Evolutionary conservation across 1,140 invertebrate genomes (phyloP), one percentile per base, ranked within the genome.

Genomic region (Pinna nobilis): DNA sequence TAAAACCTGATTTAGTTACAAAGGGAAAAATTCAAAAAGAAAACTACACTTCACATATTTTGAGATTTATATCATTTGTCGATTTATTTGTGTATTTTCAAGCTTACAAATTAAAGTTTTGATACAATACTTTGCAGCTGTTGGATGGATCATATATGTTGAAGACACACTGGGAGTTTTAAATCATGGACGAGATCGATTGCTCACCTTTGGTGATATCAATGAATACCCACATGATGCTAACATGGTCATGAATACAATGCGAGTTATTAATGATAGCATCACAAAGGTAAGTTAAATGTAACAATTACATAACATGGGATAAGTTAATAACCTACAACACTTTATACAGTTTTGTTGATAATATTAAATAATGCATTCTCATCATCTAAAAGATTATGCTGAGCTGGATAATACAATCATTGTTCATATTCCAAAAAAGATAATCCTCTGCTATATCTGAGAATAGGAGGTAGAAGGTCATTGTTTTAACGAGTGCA

Each of bases 161-260:
- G 32, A 23, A 23, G 25, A 68, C 65, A 6, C 65, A 68, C 50
- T 41, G 44, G 65, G 65, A 41, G 51, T 68, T n/a, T 37, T 68
- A 11, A 57, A 57, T 57, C 65, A 68, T 57, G 65, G 51, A 1
- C 53, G 39, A 25, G 37, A 68, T 7, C 23, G 33, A 68, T 55
- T 68, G 39, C 13, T 25, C 30, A 41, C 35, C 4, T 68, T 28
- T 47, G 9, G 55, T 15, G 65, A 68, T n/a, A 57, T 68, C 9
- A 68, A 68, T 57, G 51, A 68, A 57, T 68, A 68, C n/a, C 18
- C 18, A 9, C 65, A 68, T 57, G 65, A 68, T 68, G 41, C 65
- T 15, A 68, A 68, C 33, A 33, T 68, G 11, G 35, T 57, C 5
- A 68, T 68, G 50, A 68, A 68, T 32, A 41, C 37, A 9, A 15